Conservation (phyloP, 2,888 invertebrate genomes). For the Zygothrica quintamaculata region DNA sequence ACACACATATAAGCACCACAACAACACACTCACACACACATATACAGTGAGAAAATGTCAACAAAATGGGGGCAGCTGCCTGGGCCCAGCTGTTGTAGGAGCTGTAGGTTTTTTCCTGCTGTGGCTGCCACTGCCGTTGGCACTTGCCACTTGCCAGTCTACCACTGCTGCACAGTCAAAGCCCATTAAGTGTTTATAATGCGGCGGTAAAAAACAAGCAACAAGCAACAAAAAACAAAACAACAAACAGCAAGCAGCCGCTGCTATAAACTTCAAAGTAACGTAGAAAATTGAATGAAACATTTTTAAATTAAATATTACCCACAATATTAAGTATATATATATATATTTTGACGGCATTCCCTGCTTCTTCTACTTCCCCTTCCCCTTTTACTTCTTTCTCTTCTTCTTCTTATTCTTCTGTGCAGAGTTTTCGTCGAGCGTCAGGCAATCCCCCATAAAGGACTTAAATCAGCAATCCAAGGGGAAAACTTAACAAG, state of each 20-base stretch:
- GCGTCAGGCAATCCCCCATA: no score
- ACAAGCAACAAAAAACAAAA: conserved; percentile 19
- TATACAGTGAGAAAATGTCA: conserved; percentile 11
- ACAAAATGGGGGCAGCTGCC: conserved; percentile 11
- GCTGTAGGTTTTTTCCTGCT: background rate
- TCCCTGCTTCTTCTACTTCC: conserved; percentile 12
- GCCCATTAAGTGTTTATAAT: conserved; percentile 48
- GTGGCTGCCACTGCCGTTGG: background rate
- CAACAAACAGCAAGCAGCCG: conserved; percentile 17
- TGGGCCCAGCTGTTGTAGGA: background rate
- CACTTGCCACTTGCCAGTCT: background rate
- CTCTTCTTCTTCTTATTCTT: no score
- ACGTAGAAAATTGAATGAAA: conserved; percentile 46
- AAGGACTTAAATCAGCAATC: conserved; percentile 21
- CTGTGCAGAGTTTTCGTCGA: no score
- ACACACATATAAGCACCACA: no score
- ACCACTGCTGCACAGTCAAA: conserved; percentile 15
- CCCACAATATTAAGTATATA: conserved; percentile 22
- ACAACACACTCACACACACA: no score
- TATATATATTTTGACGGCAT: background rate
- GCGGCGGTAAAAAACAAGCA: conserved; percentile 36
- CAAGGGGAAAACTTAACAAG: conserved; percentile 11
- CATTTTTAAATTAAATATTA: conserved; percentile 54
- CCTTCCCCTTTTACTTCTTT: no score
- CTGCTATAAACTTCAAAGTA: conserved; percentile 56